These are phyloP conservation scores for Onychomys leucogaster DNA, from an alignment of 2,797 vertebrate species.

Conservation along the genomic window DNA sequence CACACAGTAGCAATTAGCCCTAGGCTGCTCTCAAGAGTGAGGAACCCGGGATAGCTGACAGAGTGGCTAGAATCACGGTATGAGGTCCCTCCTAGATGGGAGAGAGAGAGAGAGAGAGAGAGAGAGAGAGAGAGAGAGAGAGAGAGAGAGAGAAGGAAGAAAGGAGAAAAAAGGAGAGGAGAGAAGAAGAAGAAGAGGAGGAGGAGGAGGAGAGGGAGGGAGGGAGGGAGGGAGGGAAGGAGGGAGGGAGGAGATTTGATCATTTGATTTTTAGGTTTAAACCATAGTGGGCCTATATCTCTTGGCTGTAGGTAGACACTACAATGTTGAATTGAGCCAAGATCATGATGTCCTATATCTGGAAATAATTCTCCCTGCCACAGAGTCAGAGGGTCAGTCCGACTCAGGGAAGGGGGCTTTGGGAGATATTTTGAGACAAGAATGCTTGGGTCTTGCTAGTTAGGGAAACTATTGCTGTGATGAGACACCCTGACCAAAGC, in stretches of 20 bases:
- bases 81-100: not conserved
- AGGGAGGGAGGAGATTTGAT: no score
- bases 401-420: not conserved
- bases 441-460: not conserved
- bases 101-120: not conserved
- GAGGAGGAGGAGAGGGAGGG: no score
- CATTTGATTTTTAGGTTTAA: not conserved
- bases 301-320: not conserved
- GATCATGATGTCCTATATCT: not conserved
- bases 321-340: not conserved
- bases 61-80: not conserved
- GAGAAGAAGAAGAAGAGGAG: fast-evolving
- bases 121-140: no score
- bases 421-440: not conserved
- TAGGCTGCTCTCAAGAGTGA: not conserved
- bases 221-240: not conserved
- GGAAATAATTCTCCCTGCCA: not conserved
- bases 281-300: not conserved
- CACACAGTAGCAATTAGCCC: not conserved
- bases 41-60: not conserved
- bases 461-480: no score
- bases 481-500: no score
- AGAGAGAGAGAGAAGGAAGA: not conserved
- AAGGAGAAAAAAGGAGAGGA: no score
- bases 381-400: not conserved